These are phyloP conservation scores for Drosophila longiperda DNA, from an alignment of 2,888 invertebrate species.

Conservation along the genomic window DNA sequence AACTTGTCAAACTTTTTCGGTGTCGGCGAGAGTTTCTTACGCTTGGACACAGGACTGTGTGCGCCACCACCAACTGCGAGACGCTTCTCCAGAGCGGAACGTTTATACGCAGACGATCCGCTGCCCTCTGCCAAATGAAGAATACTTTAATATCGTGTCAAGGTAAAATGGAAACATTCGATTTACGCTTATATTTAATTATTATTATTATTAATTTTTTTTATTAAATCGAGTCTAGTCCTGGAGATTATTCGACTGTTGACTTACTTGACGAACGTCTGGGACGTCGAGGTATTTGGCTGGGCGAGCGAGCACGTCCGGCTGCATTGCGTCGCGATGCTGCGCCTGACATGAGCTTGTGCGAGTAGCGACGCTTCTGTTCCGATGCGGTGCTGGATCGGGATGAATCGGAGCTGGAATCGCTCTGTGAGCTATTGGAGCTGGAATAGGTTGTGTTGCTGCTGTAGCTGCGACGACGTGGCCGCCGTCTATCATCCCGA, in stretches of 20 bases:
- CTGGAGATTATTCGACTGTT: neutral
- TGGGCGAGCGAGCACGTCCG: constrained; percentile 79
- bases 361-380: constrained; percentile 82
- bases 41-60: constrained; percentile 81
- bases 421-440: constrained; percentile 91
- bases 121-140: constrained; percentile 61
- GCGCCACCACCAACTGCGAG: constrained; percentile 29
- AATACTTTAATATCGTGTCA: neutral
- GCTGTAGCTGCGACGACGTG: constrained; percentile 84
- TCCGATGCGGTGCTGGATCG: constrained; percentile 82
- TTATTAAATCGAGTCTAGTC: neutral
- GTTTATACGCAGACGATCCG: constrained; percentile 76
- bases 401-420: constrained; percentile 86
- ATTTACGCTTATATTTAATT: neutral
- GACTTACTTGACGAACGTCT: constrained; percentile 83
- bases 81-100: constrained; percentile 79
- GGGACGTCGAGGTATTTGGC: constrained; percentile 74
- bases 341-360: constrained; percentile 70
- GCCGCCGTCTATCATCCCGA: constrained; percentile 80
- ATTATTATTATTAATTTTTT: no score
- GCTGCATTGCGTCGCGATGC: constrained; percentile 67
- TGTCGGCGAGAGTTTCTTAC: constrained; percentile 79
- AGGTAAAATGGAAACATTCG: neutral
- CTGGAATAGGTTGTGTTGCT: constrained; percentile 85
- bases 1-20: constrained; percentile 77